These are phyloP conservation scores for Anser cygnoides DNA, from an alignment of 2,113 vertebrate species.

Conservation along the genomic window DNA sequence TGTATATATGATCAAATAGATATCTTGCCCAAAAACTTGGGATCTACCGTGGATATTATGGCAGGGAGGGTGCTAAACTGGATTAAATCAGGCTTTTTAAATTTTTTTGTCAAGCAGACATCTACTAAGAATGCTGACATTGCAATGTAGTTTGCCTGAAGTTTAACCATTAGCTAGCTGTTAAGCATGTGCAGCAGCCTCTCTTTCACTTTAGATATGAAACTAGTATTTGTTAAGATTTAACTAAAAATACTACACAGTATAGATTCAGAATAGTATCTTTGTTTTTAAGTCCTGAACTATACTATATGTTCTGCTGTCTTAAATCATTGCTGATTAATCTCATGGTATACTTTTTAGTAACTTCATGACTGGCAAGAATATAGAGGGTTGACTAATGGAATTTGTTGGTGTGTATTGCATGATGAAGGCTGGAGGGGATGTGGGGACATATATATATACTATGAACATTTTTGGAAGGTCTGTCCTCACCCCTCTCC, in stretches of 20 bases:
- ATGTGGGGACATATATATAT: neutral
- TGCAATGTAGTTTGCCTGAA: neutral
- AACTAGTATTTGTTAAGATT: neutral
- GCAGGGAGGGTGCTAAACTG: neutral
- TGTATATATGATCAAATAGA: neutral
- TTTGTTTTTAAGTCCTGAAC: conserved; percentile 25
- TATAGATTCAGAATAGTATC: neutral
- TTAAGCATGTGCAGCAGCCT: neutral
- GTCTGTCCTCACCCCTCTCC: conserved; percentile 58
- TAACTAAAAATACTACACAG: neutral
- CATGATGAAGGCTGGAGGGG: neutral
- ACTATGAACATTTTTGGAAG: conserved; percentile 2
- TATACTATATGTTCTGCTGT: conserved; percentile 50
- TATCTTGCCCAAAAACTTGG: neutral
- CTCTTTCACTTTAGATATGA: neutral
- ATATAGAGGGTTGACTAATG: neutral
- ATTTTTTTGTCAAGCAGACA: neutral
- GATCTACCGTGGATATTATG: neutral
- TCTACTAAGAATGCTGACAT: neutral
- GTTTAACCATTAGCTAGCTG: neutral
- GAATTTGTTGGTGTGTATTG: neutral
- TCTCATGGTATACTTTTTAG: neutral
- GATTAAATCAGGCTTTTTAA: neutral
- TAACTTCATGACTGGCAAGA: neutral
- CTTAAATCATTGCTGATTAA: neutral